Evolutionary conservation across 2,888 invertebrate species (phyloP).

Genomic region (Heterodera filipjevi): DNA sequence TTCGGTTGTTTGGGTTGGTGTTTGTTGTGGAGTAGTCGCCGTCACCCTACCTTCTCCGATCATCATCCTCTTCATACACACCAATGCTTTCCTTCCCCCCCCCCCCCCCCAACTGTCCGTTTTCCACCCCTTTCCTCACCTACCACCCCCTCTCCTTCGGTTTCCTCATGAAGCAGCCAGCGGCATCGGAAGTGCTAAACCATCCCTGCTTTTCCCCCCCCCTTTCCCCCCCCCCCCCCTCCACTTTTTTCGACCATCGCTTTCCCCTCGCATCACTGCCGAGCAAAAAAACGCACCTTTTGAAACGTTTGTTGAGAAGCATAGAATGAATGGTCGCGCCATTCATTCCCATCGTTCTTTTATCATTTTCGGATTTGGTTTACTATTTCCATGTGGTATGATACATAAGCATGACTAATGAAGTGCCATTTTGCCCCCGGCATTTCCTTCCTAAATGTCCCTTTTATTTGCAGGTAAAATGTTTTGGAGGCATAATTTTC

Average conservation of each 20-base stretch:
- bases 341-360: neutral
- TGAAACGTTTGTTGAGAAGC: no score
- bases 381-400: neutral
- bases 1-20: neutral
- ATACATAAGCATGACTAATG: neutral
- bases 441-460: neutral
- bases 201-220: no score
- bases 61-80: neutral
- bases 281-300: no score
- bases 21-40: neutral
- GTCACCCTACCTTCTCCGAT: neutral
- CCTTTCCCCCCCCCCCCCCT: no score
- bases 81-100: neutral
- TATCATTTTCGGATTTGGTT: neutral
- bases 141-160: neutral
- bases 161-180: neutral
- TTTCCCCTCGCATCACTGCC: neutral
- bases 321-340: neutral
- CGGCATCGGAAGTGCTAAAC: neutral
- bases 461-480: neutral
- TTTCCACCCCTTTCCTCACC: neutral
- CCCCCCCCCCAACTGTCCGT: no score
- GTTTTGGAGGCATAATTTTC: neutral
- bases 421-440: neutral
- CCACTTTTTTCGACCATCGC: neutral